Evolutionary conservation across 2,113 vertebrate genomes (phyloP), one percentile per base, ranked within the genome.

Genomic region (Pollimyrus isidori): DNA sequence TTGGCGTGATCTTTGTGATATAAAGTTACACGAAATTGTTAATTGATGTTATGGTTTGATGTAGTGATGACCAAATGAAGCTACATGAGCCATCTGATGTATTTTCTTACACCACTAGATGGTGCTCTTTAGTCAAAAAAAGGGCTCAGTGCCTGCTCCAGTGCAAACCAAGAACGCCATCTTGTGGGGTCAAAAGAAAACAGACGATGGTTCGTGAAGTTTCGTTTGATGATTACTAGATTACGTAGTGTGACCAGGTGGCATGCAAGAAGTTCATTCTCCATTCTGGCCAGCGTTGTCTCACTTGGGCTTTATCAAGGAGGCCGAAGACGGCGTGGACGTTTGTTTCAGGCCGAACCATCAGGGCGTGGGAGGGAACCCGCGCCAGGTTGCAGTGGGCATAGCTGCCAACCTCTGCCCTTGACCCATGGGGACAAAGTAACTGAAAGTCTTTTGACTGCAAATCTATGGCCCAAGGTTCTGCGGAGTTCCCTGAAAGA

Each of bases 291-390:
- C 0, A 39, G 17, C 2, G 0, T 35, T 0, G 89, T 88, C 89
- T 76, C 91, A 99, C 98, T 97, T 99, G 98, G 58, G 97, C 98
- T 76, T 92, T 95, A 91, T 97, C 97, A 92, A 99, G 93, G 13
- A 99, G 96, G 87, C 98, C 98, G 9, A 96, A 99, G 2, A 99
- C 65, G 0, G 94, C 91, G 87, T 98, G 96, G 92, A 93, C 80
- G 65, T 95, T 97, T 92, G 94, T 96, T 84, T 96, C 95, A 0
- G 97, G 95, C 48, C 95, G 97, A 30, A 99, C 97, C 97, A 99
- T 99, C 35, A 99, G 87, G 0, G 97, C 97, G 0, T 97, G 98
- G 65, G 98, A 94, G 2, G 98, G 98, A 5, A 99, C 96, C 69
- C 91, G 95, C 9, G 97, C 98, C 95, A 98, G 95, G 93, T 97